Evolutionary conservation across 2,113 vertebrate genomes (phyloP), one percentile per base, ranked within the genome.

Genomic region (Fulica atra): DNA sequence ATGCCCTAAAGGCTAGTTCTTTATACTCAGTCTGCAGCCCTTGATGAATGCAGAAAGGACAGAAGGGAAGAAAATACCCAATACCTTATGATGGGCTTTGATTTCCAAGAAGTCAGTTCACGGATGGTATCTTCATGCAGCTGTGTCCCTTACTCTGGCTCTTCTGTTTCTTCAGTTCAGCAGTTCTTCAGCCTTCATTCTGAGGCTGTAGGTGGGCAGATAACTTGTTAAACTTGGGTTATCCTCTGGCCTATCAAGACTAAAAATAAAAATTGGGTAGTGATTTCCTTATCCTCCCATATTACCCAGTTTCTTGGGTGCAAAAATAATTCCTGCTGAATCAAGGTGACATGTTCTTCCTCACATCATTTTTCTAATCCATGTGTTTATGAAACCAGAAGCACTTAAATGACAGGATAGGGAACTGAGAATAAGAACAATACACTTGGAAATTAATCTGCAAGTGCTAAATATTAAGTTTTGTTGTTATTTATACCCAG

Each of bases 1-100:
- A 96, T 83, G 86, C 91, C 95, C 88, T 77, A 24, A 80, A 94
- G 92, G 64, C 71, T 48, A n/a, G 51, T 77, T 86, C 80, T 90
- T 86, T 73, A 8, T 36, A 10, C 57, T 40, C 36, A 9, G 59
- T 84, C 79, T 92, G 68, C 38, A 90, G 87, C 93, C 51, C 59
- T 73, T 86, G 86, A 40, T 92, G 88, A 81, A 85, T 53, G 36
- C 31, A 71, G 68, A 81, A 50, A 83, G 83, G 91, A 54, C 73
- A 69, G 73, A 72, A 77, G 31, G 42, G 86, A 44, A 79, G 83
- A 28, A 84, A 81, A 84, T 28, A 72, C 4, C 60, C 77, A 44
- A 2, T 19, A 19, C 40, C 65, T 83, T 13, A 81, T 88, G 24
- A 44, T 46, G 80, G 77, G 38, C 68, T 86, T 82, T 83, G 73